Evolutionary conservation across 2,113 vertebrate species (phyloP), one percentile per base, ranked within the genome.

Genomic region (Ancistrus triradiatus): DNA sequence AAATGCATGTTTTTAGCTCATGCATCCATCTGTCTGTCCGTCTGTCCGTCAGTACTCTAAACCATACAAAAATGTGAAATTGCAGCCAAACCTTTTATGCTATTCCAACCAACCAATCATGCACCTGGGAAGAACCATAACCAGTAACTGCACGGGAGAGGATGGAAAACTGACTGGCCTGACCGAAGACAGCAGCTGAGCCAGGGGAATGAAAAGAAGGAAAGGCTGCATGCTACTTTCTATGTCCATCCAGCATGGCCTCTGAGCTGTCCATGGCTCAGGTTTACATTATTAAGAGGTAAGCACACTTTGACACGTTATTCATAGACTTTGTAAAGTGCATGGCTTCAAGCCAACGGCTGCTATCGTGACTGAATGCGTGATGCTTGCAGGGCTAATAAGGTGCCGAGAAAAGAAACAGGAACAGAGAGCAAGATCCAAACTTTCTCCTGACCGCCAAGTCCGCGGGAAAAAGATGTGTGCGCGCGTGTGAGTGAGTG

Each of bases 331-430:
- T 71, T 58, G 40, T 59, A 57, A 71, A 80, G 74, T 76, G 55
- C 57, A 67, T 73, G 75, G 77, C 73, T 66, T 52, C 35, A 33
- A 51, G 76, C 77, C 77, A 78, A 68, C 60, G 42, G 38, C 58
- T 63, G 67, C 70, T 62, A 74, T 63, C 59, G 33, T 56, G 70
- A 80, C 84, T 80, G 59, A 85, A 84, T 79, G 66, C 43, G 53
- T 66, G 74, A 77, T 78, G 78, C 68, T 73, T 69, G 59, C 31
- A 65, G 48, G 24, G 73, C 75, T 87, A 83, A 85, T 81, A 78
- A 84, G 79, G 75, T 80, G 83, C 81, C 77, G 83, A 78, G 72
- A 79, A 77, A 80, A 78, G 69, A 75, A 78, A 77, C 64, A 78
- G 72, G 73, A 48, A 68, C 60, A 60, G 55, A 80, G 76, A 77